These are phyloP conservation scores for Falco punctatus DNA, from an alignment of 2,113 vertebrate species.

Conservation along the genomic window DNA sequence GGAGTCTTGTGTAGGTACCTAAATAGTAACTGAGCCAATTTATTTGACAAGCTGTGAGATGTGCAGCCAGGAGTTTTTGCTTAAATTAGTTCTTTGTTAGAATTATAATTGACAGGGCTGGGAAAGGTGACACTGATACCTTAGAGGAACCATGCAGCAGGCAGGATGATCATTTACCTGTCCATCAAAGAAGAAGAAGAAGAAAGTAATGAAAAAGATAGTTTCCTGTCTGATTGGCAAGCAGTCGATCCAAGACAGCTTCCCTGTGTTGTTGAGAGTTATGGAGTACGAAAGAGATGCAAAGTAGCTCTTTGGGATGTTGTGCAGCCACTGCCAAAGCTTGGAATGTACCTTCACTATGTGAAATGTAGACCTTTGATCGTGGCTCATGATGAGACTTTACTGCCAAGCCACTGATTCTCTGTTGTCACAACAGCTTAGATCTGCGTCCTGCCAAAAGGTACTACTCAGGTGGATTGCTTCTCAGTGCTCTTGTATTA, in stretches of 20 bases:
- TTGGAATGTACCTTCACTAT: neutral
- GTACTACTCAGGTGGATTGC: neutral
- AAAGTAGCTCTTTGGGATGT: neutral
- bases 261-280: neutral
- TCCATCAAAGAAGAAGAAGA: neutral
- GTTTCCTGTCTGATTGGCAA: neutral
- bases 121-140: neutral
- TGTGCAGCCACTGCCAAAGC: neutral
- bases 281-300: neutral
- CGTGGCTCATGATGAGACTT: neutral
- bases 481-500: neutral
- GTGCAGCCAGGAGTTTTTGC: neutral
- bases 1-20: neutral
- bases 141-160: neutral
- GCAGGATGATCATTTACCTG: neutral
- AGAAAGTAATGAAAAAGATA: neutral
- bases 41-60: neutral
- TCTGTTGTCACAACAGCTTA: neutral
- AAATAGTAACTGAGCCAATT: conserved; percentile 9
- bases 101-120: neutral
- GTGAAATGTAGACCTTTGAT: neutral
- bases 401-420: neutral
- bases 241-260: neutral
- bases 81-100: neutral
- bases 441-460: neutral